Conservation (phyloP, 2,888 invertebrate species). For the Spatulosminthurus flaviceps region DNA sequence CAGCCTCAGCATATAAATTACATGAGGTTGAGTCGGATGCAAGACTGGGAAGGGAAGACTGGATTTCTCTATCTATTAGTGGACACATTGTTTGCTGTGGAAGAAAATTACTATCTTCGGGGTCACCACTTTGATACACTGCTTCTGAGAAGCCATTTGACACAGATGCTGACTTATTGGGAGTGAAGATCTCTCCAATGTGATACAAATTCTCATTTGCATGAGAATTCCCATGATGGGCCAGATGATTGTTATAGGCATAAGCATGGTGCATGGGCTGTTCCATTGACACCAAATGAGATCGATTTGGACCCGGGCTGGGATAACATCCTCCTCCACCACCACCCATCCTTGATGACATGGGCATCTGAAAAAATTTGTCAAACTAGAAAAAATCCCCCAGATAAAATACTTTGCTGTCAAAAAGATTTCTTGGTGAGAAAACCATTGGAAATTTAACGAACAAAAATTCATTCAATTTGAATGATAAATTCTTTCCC, state of each 20-base stretch:
- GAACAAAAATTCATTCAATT: not conserved
- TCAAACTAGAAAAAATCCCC: slow-evolving; percentile 25
- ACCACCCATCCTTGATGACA: slow-evolving; percentile 61
- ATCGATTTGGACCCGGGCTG: slow-evolving; percentile 63
- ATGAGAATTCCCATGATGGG: slow-evolving; percentile 57
- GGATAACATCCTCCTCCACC: slow-evolving; percentile 62
- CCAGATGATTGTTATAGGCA: slow-evolving; percentile 45
- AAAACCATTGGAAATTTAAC: not conserved
- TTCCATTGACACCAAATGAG: slow-evolving; percentile 62
- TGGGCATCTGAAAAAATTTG: slow-evolving; percentile 58
- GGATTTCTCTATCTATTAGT: slow-evolving; percentile 68
- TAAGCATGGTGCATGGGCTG: slow-evolving; percentile 57
- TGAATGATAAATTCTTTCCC: not conserved
- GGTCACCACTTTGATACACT: slow-evolving; percentile 63
- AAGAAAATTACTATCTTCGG: slow-evolving; percentile 61
- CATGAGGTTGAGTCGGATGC: slow-evolving; percentile 64
- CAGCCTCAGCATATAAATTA: slow-evolving; percentile 63
- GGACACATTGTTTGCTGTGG: slow-evolving; percentile 58
- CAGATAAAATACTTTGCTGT: not conserved
- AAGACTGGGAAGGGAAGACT: slow-evolving; percentile 68
- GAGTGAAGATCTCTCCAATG: slow-evolving; percentile 63
- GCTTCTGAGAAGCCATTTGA: slow-evolving; percentile 63
- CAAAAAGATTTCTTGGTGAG: not conserved
- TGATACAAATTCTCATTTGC: slow-evolving; percentile 63
- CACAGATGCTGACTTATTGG: slow-evolving; percentile 62